Evolutionary conservation across 2,888 invertebrate species (phyloP).

Genomic region (Brenthis daphne): DNA sequence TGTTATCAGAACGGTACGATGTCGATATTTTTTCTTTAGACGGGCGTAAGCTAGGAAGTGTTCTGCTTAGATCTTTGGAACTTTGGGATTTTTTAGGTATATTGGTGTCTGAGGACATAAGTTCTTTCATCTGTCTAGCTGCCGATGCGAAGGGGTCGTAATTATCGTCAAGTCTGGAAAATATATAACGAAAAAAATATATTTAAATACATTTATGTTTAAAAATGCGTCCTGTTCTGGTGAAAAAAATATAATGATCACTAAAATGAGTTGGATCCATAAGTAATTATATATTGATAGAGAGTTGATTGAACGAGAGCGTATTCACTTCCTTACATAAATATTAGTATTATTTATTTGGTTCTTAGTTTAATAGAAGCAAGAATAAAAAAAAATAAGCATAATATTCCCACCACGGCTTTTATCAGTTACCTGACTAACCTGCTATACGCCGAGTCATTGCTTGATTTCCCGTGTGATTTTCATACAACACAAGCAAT

Average conservation of each 20-base stretch:
- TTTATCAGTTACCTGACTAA: conserved; percentile 76
- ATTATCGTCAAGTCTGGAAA: conserved; percentile 76
- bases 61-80: conserved; percentile 70
- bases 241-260: too few relatives aligned
- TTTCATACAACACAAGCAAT: too few relatives aligned
- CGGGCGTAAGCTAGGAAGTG: conserved; percentile 70
- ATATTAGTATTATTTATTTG: background rate
- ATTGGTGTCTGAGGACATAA: conserved; percentile 86
- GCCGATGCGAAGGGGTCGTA: conserved; percentile 91
- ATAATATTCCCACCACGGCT: conserved; percentile 13
- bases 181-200: conserved; percentile 3
- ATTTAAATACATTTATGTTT: background rate
- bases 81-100: conserved; percentile 71
- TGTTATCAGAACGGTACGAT: conserved; percentile 62
- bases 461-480: conserved; percentile 69
- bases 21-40: conserved; percentile 65
- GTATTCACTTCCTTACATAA: background rate
- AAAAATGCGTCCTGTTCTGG: background rate
- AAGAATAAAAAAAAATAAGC: conserved; percentile 1
- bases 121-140: conserved; percentile 91
- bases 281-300: too few relatives aligned
- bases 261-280: too few relatives aligned
- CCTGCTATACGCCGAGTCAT: conserved; percentile 94
- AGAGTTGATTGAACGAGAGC: background rate
- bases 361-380: background rate